A percentile compares a stretch with the other conserved stretches of the same genome.
phyloP scores from a whole-genome alignment of 1,140 invertebrate species.

The Epicauta chinensis region DNA sequence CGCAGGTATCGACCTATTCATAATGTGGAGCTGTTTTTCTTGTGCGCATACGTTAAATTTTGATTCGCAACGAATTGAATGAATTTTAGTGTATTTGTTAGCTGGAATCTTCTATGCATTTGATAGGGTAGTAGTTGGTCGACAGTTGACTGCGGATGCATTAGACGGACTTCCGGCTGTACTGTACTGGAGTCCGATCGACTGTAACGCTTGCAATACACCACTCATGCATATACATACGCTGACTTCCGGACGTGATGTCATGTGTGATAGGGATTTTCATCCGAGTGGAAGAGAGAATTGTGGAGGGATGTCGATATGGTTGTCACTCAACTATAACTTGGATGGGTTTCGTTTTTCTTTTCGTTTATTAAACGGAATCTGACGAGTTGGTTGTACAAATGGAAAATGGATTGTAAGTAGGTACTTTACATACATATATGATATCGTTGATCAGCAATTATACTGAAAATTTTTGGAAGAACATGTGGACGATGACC shows the following conservation, averaged over 20 bases:
- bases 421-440: too few species aligned
- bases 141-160: conserved; percentile 38
- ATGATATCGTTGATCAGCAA: conserved; percentile 4
- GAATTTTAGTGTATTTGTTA: too few species aligned
- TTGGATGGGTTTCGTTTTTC: too few species aligned
- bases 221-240: conserved; percentile 45
- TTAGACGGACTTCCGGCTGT: conserved; percentile 44
- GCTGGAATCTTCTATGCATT: neutral
- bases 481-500: conserved; percentile 36
- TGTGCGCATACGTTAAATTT: too few species aligned
- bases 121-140: conserved; percentile 13
- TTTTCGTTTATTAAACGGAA: too few species aligned
- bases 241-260: conserved; percentile 41
- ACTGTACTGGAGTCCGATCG: conserved; percentile 38
- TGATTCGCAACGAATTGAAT: too few species aligned
- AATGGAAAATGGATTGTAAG: too few species aligned
- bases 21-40: conserved; percentile 4
- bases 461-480: conserved; percentile 17
- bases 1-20: too few species aligned
- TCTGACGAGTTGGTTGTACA: too few species aligned
- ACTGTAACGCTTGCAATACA: conserved; percentile 39
- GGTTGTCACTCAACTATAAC: neutral
- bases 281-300: conserved; percentile 39
- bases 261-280: conserved; percentile 37
- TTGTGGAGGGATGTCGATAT: conserved; percentile 23